Base-by-base conservation (phyloP, 2,888 invertebrate genomes). In the Capitulum mitella region DNA sequence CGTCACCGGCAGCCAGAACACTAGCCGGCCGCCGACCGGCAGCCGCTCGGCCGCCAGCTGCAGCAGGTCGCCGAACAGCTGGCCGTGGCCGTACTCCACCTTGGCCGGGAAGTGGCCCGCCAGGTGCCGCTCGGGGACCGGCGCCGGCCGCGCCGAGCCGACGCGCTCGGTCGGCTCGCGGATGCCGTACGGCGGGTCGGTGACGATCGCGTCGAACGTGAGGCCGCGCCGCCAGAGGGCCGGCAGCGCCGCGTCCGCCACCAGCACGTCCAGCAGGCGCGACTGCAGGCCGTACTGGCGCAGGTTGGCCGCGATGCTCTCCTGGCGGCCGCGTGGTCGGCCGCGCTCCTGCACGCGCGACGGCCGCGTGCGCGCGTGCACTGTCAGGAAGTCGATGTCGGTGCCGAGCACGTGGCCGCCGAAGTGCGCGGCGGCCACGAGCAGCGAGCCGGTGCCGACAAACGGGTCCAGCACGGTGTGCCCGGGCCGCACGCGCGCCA, bases 171-270 rank as follows among this genome's bases (percentile, higher is more conserved):
- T 93, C 0, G 97, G 90, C 87, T 99, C 99, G 81, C 99, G 88
- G 43, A 99, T 95, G 48, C 99, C 99, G 87, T 99, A 99, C 0
- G 99, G 99, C 98, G 84, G 99, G 87, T 99, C 99, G 51, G 98
- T 97, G 79, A 99, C 90, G 80, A 99, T 95, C 51, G 94, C 92
- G 87, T 99, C 97, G 84, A 98, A 92, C 83, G 88, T 86, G 48
- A 93, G 84, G 0, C 88, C 86, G 0, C 89, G 86, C 81, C 89
- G 89, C 93, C 95, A 96, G 83, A 95, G 86, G 0, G 92, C 91
- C 83, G 90, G 74, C 40, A 74, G 89, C 0, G 98, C 93, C 84
- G 97, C 93, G 87, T 99, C 99, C 76, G 95, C 94, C 3, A 98
- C 92, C 2, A 98, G 84, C 0, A 95, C 93, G 85, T 97, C 97